Percentiles rank a stretch among this genome's conserved stretches.
phyloP scores from a whole-genome alignment of 2,888 invertebrate species.

The Lasioglossum zephyrum region DNA sequence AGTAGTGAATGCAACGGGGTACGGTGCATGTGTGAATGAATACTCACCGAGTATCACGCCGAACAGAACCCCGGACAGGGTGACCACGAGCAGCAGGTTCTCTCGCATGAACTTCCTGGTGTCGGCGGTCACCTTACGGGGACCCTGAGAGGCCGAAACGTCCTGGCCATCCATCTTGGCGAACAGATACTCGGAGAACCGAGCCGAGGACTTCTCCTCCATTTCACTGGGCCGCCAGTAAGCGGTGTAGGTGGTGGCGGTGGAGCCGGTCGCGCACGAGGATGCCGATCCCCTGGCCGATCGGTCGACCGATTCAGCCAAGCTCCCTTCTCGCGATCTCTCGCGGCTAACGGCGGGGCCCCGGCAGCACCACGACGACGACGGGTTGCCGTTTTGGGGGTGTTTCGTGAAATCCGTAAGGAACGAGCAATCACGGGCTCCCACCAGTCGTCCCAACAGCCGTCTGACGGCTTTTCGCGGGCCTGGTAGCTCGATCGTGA shows the following conservation, averaged over 20 bases:
- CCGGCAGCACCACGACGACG: slow-evolving; percentile 83
- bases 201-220: slow-evolving; percentile 83
- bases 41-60: slow-evolving; percentile 90
- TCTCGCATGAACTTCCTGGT: slow-evolving; percentile 89
- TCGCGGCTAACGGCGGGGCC: slow-evolving; percentile 83
- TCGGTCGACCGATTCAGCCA: slow-evolving; percentile 73
- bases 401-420: slow-evolving; percentile 82
- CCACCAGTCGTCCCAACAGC: slow-evolving; percentile 79
- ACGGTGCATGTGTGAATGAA: neutral
- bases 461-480: slow-evolving; percentile 76
- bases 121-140: slow-evolving; percentile 88
- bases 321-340: slow-evolving; percentile 81
- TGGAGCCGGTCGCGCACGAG: slow-evolving; percentile 64
- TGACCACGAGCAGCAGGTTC: slow-evolving; percentile 92
- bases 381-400: slow-evolving; percentile 84
- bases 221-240: slow-evolving; percentile 79
- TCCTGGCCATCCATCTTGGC: slow-evolving; percentile 89
- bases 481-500: slow-evolving; percentile 80
- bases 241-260: slow-evolving; percentile 68
- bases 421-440: slow-evolving; percentile 81
- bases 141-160: slow-evolving; percentile 86
- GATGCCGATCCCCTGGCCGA: slow-evolving; percentile 68
- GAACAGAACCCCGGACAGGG: slow-evolving; percentile 91
- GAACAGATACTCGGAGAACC: slow-evolving; percentile 92
- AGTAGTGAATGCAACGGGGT: neutral